Evolutionary conservation across 2,113 vertebrate species (phyloP).

Genomic region (Hiodon alosoides): DNA sequence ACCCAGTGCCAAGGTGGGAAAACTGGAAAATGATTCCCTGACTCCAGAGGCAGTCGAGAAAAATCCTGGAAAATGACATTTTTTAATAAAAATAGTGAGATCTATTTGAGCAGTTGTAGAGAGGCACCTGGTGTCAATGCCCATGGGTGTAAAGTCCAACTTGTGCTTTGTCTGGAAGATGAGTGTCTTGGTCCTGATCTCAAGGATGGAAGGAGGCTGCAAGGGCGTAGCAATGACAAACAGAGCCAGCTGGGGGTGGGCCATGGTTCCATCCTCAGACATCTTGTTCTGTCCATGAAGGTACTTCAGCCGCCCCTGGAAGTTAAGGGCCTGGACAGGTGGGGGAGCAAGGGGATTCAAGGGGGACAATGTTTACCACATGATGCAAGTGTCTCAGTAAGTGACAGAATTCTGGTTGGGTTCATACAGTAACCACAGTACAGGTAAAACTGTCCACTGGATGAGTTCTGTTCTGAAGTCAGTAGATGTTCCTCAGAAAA

Average conservation of each 20-base stretch:
- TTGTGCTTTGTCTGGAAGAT: slow-evolving; percentile 60
- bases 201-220: slow-evolving; percentile 49
- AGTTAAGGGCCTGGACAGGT: slow-evolving; percentile 45
- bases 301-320: slow-evolving; percentile 52
- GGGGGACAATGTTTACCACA: not conserved
- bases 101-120: not conserved
- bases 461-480: not conserved
- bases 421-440: not conserved
- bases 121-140: slow-evolving; percentile 49
- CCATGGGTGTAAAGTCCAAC: slow-evolving; percentile 54
- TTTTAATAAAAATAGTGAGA: too few relatives aligned
- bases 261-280: slow-evolving; percentile 40
- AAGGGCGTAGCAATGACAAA: slow-evolving; percentile 47
- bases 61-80: too few relatives aligned
- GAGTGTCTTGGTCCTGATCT: slow-evolving; percentile 47
- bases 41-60: too few relatives aligned
- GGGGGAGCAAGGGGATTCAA: not conserved
- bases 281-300: slow-evolving; percentile 51
- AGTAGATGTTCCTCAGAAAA: not conserved
- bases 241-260: slow-evolving; percentile 48
- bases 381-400: slow-evolving; percentile 31
- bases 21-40: too few relatives aligned
- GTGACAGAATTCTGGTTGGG: not conserved
- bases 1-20: too few relatives aligned
- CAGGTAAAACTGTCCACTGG: not conserved